phyloP scores from a whole-genome alignment of 2,113 vertebrate species.

The Peromyscus maniculatus region DNA sequence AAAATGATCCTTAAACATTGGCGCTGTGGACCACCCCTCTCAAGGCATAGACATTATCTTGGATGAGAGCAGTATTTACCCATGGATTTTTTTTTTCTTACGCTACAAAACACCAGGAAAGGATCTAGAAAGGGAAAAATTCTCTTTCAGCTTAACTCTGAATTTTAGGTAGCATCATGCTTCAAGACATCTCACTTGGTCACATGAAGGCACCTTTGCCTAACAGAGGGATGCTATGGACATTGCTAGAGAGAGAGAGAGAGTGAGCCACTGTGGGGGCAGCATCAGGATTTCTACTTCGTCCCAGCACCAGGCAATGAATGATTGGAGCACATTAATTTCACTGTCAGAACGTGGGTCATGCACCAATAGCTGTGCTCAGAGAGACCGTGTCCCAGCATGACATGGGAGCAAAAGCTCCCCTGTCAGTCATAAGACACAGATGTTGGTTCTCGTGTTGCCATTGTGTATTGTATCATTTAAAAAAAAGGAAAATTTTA shows the following conservation, averaged over 20 bases:
- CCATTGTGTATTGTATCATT: not conserved
- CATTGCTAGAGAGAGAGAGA: slow-evolving; percentile 57
- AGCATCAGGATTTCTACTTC: slow-evolving; percentile 51
- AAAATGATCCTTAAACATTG: not conserved
- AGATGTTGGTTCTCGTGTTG: not conserved
- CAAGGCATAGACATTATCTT: not conserved
- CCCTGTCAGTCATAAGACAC: not conserved
- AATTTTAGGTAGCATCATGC: not conserved
- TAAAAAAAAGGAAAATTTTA: not conserved
- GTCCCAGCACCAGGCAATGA: not conserved
- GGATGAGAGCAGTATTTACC: not conserved
- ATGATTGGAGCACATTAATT: slow-evolving; percentile 35
- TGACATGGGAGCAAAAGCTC: not conserved
- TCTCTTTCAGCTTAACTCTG: slow-evolving; percentile 38
- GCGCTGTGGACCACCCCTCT: not conserved
- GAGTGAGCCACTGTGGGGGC: slow-evolving; percentile 60
- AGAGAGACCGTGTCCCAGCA: not conserved
- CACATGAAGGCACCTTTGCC: slow-evolving; percentile 21
- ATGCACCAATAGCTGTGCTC: slow-evolving; percentile 4
- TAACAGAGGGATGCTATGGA: slow-evolving; percentile 47
- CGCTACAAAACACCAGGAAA: not conserved
- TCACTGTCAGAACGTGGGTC: not conserved
- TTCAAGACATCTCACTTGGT: not conserved
- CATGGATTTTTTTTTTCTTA: not conserved
- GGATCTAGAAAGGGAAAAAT: not conserved